A percentile compares a stretch with the other conserved stretches of the same genome.
These are phyloP conservation scores for Phanerotoma sp. DNA, from an alignment of 2,888 invertebrate species.

Conservation along the genomic window DNA sequence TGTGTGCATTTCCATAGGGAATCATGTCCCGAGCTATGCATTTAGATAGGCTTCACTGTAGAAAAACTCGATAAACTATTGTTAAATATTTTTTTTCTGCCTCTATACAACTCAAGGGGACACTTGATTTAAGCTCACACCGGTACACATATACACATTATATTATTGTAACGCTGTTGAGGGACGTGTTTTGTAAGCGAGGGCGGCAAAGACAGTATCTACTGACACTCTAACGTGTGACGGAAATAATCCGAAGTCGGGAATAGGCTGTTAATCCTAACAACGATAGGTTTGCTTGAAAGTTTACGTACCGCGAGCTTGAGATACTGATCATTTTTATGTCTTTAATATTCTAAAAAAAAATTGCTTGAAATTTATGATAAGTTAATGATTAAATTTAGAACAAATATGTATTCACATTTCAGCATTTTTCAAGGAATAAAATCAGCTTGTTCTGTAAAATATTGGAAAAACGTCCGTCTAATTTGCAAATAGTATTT, in stretches of 20 bases:
- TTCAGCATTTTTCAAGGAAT: too few relatives aligned
- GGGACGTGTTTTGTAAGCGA: slow-evolving; percentile 11
- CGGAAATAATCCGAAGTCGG: slow-evolving; percentile 40
- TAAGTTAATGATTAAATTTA: too few relatives aligned
- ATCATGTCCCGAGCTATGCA: too few relatives aligned
- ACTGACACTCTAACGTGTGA: slow-evolving; percentile 21
- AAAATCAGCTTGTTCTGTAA: too few relatives aligned
- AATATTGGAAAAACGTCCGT: too few relatives aligned
- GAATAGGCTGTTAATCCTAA: slow-evolving; percentile 38
- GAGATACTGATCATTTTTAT: too few relatives aligned
- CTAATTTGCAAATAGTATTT: too few relatives aligned
- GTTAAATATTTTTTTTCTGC: background rate
- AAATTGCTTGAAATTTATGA: background rate
- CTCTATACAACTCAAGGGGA: background rate
- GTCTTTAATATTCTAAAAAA: background rate
- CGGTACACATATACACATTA: slow-evolving; percentile 9
- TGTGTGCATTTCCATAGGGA: too few relatives aligned
- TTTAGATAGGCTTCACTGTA: background rate
- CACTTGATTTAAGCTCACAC: slow-evolving; percentile 10
- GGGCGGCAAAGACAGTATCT: slow-evolving; percentile 12
- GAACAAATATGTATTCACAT: too few relatives aligned
- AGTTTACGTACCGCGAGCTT: background rate
- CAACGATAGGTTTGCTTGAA: slow-evolving; percentile 27
- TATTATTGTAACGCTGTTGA: slow-evolving; percentile 1
- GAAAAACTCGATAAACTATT: background rate